phyloP scores from a whole-genome alignment of 2,797 vertebrate genomes.

The Sebastiscus tertius region DNA sequence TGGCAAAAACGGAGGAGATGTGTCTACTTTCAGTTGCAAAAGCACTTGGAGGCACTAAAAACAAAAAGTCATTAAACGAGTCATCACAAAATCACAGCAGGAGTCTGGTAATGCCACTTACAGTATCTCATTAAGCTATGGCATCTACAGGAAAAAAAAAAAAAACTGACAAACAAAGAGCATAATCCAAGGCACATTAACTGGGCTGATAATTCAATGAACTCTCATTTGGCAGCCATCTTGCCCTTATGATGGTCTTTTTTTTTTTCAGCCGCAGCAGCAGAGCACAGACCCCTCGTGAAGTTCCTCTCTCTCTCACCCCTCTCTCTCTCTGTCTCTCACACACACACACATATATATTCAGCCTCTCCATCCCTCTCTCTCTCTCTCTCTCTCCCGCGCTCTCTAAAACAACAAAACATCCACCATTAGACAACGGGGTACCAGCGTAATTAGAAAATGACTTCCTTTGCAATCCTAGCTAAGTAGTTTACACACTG shows the following conservation, averaged over 20 bases:
- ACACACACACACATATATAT: conserved; percentile 17
- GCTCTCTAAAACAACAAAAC: conserved; percentile 95
- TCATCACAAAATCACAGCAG: conserved; percentile 84
- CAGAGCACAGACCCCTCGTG: conserved; percentile 68
- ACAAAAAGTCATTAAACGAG: conserved; percentile 84
- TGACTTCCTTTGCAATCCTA: conserved; percentile 99
- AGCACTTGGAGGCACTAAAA: conserved; percentile 79
- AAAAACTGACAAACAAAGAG: conserved; percentile 81
- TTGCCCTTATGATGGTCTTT: conserved; percentile 98
- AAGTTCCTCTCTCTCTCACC: conserved; percentile 53
- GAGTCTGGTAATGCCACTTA: conserved; percentile 82
- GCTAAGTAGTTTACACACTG: conserved; percentile 99
- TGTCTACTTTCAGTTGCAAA: conserved; percentile 59
- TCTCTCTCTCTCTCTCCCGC: conserved; percentile 18
- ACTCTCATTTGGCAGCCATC: conserved; percentile 97
- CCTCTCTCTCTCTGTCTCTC: conserved; percentile 9
- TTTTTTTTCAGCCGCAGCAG: conserved; percentile 73
- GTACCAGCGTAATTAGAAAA: conserved; percentile 99
- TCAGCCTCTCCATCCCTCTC: conserved; percentile 12
- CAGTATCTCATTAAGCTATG: conserved; percentile 83
- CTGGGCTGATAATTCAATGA: conserved; percentile 97
- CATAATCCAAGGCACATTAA: conserved; percentile 84
- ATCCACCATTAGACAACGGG: conserved; percentile 99
- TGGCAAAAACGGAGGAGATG: conserved; percentile 25
- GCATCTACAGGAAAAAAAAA: conserved; percentile 74